Conservation (phyloP, 2,113 vertebrate genomes). For the Empidonax traillii region DNA sequence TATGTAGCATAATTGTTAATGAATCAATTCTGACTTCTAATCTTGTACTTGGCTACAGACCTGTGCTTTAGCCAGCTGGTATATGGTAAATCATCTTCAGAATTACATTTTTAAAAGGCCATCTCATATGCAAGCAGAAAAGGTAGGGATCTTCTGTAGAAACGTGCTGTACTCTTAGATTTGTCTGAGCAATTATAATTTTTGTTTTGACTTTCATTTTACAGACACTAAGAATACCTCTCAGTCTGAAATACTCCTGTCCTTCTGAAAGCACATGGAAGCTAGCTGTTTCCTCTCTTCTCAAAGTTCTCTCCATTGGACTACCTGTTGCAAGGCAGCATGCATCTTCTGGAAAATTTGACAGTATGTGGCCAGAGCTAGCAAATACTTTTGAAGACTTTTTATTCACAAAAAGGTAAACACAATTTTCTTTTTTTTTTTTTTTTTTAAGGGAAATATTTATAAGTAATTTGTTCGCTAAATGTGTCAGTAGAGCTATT, state of each 20-base stretch:
- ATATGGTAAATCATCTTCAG: not conserved
- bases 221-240: conserved; percentile 87
- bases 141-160: not conserved
- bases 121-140: not conserved
- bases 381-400: conserved; percentile 96
- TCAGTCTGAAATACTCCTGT: conserved; percentile 95
- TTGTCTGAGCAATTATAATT: not conserved
- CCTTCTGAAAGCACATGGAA: conserved; percentile 99
- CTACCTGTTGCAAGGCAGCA: conserved; percentile 96
- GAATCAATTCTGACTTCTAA: not conserved
- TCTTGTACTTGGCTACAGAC: not conserved
- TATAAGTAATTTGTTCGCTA: not conserved
- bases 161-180: not conserved
- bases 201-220: conserved; percentile 24
- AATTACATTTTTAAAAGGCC: not conserved
- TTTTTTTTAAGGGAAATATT: not conserved
- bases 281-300: conserved; percentile 92
- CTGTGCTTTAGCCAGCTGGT: not conserved
- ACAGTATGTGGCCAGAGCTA: conserved; percentile 97
- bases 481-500: not conserved
- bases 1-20: not conserved
- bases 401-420: conserved; percentile 97
- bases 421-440: not conserved
- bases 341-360: conserved; percentile 93
- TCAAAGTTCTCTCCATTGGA: conserved; percentile 93